Conservation (phyloP, 2,888 invertebrate species). For the Siphonodentalium dalli region DNA sequence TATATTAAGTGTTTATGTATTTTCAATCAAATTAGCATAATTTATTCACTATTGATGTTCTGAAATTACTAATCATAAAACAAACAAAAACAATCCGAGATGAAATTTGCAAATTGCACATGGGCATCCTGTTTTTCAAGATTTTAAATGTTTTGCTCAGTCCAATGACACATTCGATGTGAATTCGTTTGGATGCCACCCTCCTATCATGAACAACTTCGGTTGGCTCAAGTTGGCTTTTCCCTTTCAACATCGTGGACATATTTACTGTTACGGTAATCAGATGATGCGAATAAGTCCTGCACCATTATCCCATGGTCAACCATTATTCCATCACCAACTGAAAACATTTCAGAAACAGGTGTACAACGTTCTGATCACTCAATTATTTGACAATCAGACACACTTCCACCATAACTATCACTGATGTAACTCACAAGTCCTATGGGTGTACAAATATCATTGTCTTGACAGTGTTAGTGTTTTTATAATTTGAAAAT, state of each 20-base stretch:
- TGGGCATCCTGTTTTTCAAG: constrained; percentile 8
- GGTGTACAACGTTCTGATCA: constrained; percentile 11
- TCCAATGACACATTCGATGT: constrained; percentile 29
- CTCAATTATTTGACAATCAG: constrained; percentile 33
- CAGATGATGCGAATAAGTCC: constrained; percentile 29
- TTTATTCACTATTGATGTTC: constrained; percentile 23
- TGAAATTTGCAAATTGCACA: constrained; percentile 9
- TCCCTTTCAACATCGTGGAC: constrained; percentile 30
- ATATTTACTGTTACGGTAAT: constrained; percentile 31
- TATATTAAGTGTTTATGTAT: too few relatives aligned
- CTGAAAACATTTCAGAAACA: constrained; percentile 20
- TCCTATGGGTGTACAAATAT: constrained; percentile 25
- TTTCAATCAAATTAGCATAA: constrained; percentile 1
- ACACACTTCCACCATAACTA: constrained; percentile 26
- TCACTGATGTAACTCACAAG: constrained; percentile 23
- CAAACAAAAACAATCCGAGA: constrained; percentile 18
- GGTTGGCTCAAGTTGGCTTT: constrained; percentile 28
- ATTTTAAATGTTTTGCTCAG: constrained; percentile 26
- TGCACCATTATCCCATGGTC: constrained; percentile 36
- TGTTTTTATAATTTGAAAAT: constrained; percentile 35
- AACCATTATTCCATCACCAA: constrained; percentile 28
- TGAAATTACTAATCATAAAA: constrained; percentile 24
- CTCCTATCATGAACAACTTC: constrained; percentile 26
- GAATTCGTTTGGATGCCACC: constrained; percentile 18
- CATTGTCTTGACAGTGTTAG: constrained; percentile 33